Conservation (phyloP, 2,888 invertebrate genomes). For the Caenorhabditis imperialis region DNA sequence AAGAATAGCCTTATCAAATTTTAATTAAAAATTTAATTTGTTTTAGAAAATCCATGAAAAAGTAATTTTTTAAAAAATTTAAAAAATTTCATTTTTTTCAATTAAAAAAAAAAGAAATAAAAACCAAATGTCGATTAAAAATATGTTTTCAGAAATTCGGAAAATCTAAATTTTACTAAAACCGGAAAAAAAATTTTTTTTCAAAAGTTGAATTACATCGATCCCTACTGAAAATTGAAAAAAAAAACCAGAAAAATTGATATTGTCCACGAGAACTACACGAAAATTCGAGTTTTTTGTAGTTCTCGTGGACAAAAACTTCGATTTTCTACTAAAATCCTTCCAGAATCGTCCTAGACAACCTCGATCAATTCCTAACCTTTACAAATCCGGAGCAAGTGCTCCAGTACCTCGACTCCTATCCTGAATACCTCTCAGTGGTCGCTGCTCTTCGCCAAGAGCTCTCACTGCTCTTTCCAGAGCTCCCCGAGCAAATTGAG, state of each 20-base stretch:
- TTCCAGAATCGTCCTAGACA: slow-evolving; percentile 34
- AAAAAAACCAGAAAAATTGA: too few species aligned
- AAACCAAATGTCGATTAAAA: neutral
- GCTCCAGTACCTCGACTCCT: slow-evolving; percentile 21
- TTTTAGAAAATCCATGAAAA: too few species aligned
- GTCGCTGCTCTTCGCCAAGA: slow-evolving; percentile 9
- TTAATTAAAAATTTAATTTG: too few species aligned
- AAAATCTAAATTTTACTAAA: neutral
- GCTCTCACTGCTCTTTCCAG: slow-evolving; percentile 11
- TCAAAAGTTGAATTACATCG: too few species aligned
- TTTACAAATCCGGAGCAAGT: slow-evolving; percentile 22
- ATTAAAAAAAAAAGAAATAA: neutral
- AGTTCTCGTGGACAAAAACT: neutral
- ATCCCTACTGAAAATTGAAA: too few species aligned
- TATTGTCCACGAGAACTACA: too few species aligned
- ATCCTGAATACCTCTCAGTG: slow-evolving; percentile 15
- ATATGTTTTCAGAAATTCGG: slow-evolving; percentile 9
- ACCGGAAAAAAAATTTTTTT: too few species aligned
- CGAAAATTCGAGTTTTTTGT: too few species aligned
- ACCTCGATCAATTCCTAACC: slow-evolving; percentile 36
- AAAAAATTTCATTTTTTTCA: slow-evolving; percentile 7
- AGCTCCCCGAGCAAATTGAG: neutral
- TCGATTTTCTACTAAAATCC: too few species aligned
- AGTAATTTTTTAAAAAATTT: too few species aligned
- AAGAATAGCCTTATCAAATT: too few species aligned